Conservation (phyloP, 53 echinoderm and acorn worm species). For the Antedon mediterranea region DNA sequence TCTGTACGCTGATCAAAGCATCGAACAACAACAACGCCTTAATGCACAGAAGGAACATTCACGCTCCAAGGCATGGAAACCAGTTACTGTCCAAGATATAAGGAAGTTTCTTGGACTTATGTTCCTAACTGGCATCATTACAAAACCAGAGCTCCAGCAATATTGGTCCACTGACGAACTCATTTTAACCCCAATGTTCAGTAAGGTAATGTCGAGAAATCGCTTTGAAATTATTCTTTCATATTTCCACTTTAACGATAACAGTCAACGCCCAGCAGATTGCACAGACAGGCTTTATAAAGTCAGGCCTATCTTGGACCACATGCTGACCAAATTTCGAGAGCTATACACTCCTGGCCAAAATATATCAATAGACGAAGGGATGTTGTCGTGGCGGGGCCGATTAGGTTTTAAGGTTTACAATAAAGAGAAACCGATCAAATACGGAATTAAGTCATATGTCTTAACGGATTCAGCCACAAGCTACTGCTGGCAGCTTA, state of each 20-base stretch:
- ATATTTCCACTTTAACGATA: slow-evolving; percentile 3
- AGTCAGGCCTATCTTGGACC: slow-evolving; percentile 7
- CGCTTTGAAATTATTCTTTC: background rate
- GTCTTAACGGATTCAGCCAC: slow-evolving; percentile 1
- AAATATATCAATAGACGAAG: slow-evolving; percentile 6
- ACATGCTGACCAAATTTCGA: slow-evolving; percentile 2
- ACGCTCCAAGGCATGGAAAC: background rate
- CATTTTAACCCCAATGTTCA: slow-evolving; percentile 13
- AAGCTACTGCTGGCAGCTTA: background rate
- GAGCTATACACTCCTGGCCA: slow-evolving; percentile 1
- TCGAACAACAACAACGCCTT: background rate
- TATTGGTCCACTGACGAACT: slow-evolving; percentile 14
- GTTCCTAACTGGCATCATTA: slow-evolving; percentile 11
- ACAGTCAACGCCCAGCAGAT: background rate
- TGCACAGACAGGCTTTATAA: slow-evolving; percentile 9
- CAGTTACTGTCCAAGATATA: slow-evolving; percentile 7
- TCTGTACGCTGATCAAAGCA: slow-evolving; percentile 7
- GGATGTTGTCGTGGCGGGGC: slow-evolving; percentile 13
- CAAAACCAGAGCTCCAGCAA: slow-evolving; percentile 1
- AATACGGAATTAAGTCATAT: slow-evolving; percentile 10
- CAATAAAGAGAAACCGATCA: slow-evolving; percentile 3
- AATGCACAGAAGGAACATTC: background rate
- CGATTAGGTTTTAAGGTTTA: slow-evolving; percentile 4
- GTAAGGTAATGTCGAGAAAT: slow-evolving; percentile 13
- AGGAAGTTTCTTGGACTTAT: background rate